A percentile compares a stretch with the other conserved stretches of the same genome.
Evolutionary conservation across 2,113 vertebrate species (phyloP).

Genomic region (Heterochromis multidens): DNA sequence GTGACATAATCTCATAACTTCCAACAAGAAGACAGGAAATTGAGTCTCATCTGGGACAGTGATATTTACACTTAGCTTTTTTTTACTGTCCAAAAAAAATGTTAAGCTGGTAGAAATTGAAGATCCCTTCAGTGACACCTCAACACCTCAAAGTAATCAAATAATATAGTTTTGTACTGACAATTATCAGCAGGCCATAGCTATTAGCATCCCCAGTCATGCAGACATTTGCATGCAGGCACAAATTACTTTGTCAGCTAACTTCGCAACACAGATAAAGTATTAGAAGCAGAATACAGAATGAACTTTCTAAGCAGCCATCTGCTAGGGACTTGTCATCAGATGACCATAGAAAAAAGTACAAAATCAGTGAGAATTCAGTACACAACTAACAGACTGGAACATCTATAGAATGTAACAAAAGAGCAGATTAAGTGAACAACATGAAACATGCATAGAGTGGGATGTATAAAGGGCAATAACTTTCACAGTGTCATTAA

Average conservation of each 20-base stretch:
- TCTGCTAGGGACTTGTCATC: not conserved
- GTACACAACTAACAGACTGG: not conserved
- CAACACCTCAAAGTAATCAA: too few relatives aligned
- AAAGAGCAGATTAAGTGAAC: not conserved
- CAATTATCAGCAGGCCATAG: not conserved
- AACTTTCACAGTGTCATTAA: not conserved
- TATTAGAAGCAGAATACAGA: not conserved
- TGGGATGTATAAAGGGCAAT: not conserved
- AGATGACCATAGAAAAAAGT: not conserved
- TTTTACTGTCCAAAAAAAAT: not conserved
- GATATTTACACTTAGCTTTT: not conserved
- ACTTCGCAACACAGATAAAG: not conserved
- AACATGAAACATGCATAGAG: not conserved
- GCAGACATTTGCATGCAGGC: not conserved
- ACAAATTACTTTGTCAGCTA: not conserved
- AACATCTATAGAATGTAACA: not conserved
- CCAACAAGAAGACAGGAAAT: not conserved
- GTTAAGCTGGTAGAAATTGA: not conserved
- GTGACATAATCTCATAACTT: too few relatives aligned
- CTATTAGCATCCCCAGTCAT: not conserved
- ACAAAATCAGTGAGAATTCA: not conserved
- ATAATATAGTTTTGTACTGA: not conserved
- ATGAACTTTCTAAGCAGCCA: not conserved
- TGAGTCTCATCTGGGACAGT: not conserved
- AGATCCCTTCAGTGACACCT: not conserved